Conservation (phyloP, 2,888 invertebrate genomes). For the Patella caerulea region DNA sequence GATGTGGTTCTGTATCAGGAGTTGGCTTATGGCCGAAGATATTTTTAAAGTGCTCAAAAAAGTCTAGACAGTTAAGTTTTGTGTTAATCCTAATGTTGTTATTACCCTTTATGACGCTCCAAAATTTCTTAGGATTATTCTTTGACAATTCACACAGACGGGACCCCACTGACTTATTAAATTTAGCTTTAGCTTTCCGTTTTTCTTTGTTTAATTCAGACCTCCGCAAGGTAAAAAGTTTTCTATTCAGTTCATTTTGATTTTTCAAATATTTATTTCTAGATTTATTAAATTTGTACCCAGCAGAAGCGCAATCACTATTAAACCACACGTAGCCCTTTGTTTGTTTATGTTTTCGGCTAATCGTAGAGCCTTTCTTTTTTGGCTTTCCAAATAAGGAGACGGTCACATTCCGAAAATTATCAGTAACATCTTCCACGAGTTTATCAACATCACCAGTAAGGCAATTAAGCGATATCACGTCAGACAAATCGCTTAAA, state of each 20-base stretch:
- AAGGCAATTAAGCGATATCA: background rate
- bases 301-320: too few species aligned
- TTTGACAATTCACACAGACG: background rate
- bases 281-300: too few species aligned
- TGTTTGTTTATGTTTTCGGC: too few species aligned
- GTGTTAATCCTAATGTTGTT: background rate
- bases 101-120: background rate
- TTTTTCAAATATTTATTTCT: too few species aligned
- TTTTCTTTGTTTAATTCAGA: background rate
- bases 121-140: slow-evolving; percentile 5
- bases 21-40: background rate
- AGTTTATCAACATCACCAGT: slow-evolving; percentile 1
- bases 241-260: too few species aligned
- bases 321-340: too few species aligned
- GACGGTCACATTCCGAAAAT: background rate
- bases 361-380: too few species aligned
- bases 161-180: background rate
- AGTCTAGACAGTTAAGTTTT: background rate
- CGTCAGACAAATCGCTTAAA: background rate
- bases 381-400: background rate
- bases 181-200: background rate
- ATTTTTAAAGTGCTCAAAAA: background rate
- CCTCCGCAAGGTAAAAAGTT: background rate
- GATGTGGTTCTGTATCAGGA: background rate
- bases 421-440: background rate